Evolutionary conservation across 2,888 invertebrate species (phyloP), one percentile per base, ranked within the genome.

Genomic region (Pterostichus niger): DNA sequence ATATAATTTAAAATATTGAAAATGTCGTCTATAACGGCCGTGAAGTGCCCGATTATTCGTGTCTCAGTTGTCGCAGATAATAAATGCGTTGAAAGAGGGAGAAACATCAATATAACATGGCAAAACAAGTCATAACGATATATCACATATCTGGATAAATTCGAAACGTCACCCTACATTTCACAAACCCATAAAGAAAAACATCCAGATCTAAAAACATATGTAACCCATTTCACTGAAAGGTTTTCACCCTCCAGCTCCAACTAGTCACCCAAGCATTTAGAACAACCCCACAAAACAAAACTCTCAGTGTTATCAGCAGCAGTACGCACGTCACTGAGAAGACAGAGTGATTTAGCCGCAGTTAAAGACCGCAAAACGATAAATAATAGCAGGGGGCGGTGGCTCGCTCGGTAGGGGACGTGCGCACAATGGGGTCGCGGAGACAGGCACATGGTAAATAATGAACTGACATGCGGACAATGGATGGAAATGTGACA

Each of bases 401-500:
- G 73, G 33, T 7, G 10, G 17, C 24, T 24, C 9, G 52, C 17
- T 10, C 40, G 40, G 40, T 40, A 15, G 73, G 73, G 73, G 73
- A 46, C 17, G 44, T 10, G 64, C 44, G 49, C 49, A 75, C 75
- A 82, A 82, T 82, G 75, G 82, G 82, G 81, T 81, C 73, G 81
- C 71, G n/a, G 17, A 64, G 68, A 64, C 77, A 83, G 83, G 77
- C 83, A 83, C 77, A 77, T 83, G 83, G 77, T 83, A 83, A 83
- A 83, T 83, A 83, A 83, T 83, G 83, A 83, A 83, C 77, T 83
- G 83, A 77, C 83, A 83, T 68, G 61, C 56, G 77, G 77, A 83
- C 83, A 83, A 83, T 83, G 64, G 83, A 75, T 76, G 68, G 83
- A 76, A 83, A 61, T 83, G 83, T 83, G 76, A 83, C 83, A 77